Percentiles rank a stretch among this genome's conserved stretches.
These are phyloP conservation scores for Lasius platythorax DNA, from an alignment of 2,888 invertebrate species.

Conservation along the genomic window DNA sequence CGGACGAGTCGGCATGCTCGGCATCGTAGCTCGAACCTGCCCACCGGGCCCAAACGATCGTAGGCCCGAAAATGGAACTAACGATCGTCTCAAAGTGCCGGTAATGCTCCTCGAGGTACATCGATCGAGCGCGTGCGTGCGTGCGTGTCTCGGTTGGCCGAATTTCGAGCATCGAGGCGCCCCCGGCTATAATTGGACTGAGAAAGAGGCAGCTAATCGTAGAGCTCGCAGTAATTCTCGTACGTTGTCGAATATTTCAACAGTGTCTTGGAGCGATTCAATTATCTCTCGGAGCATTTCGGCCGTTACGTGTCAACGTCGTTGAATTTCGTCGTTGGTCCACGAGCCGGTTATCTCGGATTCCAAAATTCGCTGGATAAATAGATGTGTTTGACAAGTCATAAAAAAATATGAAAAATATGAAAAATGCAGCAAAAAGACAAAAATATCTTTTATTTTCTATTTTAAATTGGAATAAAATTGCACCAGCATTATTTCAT, in stretches of 20 bases:
- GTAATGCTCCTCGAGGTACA: conserved; percentile 21
- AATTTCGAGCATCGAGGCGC: conserved; percentile 27
- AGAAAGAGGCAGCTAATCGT: conserved; percentile 42
- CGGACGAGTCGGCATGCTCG: conserved; percentile 50
- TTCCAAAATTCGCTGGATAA: neutral
- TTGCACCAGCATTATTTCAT: too few species aligned
- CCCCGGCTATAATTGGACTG: conserved; percentile 31
- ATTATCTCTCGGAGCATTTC: conserved; percentile 45
- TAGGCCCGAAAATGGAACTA: conserved; percentile 58
- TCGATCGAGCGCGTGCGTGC: conserved; percentile 43
- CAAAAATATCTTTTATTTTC: neutral
- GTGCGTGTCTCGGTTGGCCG: conserved; percentile 41
- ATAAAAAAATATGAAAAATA: neutral
- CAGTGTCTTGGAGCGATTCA: conserved; percentile 57
- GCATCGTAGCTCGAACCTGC: conserved; percentile 58
- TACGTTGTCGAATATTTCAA: conserved; percentile 46
- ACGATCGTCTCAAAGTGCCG: conserved; percentile 55
- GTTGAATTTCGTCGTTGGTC: conserved; percentile 28
- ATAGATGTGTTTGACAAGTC: neutral
- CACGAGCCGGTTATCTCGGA: neutral
- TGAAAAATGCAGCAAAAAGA: neutral
- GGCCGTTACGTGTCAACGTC: conserved; percentile 10
- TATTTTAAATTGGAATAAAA: neutral
- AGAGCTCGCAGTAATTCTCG: conserved; percentile 16
- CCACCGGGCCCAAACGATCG: conserved; percentile 62